A percentile compares a stretch with the other conserved stretches of the same genome.
phyloP scores from a whole-genome alignment of 2,888 invertebrate genomes.

The Herminia tarsipennalis region DNA sequence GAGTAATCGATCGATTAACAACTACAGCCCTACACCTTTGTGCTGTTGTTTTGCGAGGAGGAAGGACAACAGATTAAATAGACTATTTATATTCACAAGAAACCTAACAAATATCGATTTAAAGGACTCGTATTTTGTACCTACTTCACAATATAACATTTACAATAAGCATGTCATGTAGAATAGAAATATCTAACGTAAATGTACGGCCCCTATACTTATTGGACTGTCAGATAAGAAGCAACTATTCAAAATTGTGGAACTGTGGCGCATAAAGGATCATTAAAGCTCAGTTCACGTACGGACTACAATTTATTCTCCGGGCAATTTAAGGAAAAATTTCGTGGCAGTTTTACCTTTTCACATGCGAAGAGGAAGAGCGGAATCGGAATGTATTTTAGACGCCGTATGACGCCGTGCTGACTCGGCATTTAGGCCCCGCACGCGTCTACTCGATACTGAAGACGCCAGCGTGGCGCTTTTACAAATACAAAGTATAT shows the following conservation, averaged over 20 bases:
- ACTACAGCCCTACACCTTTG: no score
- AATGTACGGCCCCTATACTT: conserved; percentile 24
- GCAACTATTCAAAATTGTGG: conserved; percentile 52
- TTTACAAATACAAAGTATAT: conserved; percentile 44
- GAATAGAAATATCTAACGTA: conserved; percentile 6
- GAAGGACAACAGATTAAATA: no score
- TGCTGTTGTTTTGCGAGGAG: no score
- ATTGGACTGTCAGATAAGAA: conserved; percentile 39
- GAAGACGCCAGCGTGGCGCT: conserved; percentile 49
- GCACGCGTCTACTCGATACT: conserved; percentile 52
- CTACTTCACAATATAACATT: no score
- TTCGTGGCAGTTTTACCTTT: conserved; percentile 71
- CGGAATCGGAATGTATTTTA: conserved; percentile 65
- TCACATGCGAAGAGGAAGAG: conserved; percentile 65
- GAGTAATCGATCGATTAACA: no score
- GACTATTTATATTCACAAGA: no score
- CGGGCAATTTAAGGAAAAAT: conserved; percentile 73
- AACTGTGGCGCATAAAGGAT: conserved; percentile 51
- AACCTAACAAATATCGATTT: no score
- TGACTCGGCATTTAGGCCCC: conserved; percentile 60
- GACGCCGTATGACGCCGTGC: conserved; percentile 68
- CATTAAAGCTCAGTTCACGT: conserved; percentile 68
- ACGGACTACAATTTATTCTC: conserved; percentile 72
- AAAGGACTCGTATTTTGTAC: no score
- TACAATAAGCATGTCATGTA: no score